phyloP scores from a whole-genome alignment of 2,797 vertebrate genomes.

The Lepus oiostolus region DNA sequence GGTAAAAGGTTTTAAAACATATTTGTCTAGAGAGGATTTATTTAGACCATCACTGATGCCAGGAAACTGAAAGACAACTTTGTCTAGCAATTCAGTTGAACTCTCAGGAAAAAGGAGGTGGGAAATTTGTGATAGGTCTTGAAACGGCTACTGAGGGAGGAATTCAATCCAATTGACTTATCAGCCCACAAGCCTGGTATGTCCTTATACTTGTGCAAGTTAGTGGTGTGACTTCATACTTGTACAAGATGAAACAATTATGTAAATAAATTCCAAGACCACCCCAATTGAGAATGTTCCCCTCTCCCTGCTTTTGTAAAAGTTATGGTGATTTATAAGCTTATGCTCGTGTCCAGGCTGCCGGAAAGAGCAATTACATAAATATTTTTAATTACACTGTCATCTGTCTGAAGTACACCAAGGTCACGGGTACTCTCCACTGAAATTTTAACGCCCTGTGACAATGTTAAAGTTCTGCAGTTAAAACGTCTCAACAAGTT shows the following conservation, averaged over 20 bases:
- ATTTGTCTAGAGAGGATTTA: conserved; percentile 79
- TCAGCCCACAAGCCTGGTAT: conserved; percentile 63
- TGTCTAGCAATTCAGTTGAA: conserved; percentile 69
- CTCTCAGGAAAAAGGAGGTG: conserved; percentile 72
- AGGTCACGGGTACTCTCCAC: conserved; percentile 84
- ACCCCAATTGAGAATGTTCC: conserved; percentile 71
- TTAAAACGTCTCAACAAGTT: conserved; percentile 73
- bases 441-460: conserved; percentile 75
- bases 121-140: conserved; percentile 75
- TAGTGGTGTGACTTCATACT: conserved; percentile 66
- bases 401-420: conserved; percentile 85
- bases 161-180: conserved; percentile 74
- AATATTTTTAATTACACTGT: conserved; percentile 88
- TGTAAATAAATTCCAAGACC: conserved; percentile 77
- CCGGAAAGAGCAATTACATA: conserved; percentile 87
- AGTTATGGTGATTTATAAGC: conserved; percentile 85
- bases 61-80: conserved; percentile 75
- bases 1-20: conserved; percentile 72
- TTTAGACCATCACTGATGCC: conserved; percentile 68
- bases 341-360: conserved; percentile 82
- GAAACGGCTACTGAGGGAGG: conserved; percentile 57
- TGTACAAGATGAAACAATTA: conserved; percentile 54
- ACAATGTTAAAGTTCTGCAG: conserved; percentile 75
- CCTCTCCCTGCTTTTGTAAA: conserved; percentile 68
- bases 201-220: conserved; percentile 35